phyloP scores from a whole-genome alignment of 1,140 invertebrate genomes.

The Drosophila bocki region DNA sequence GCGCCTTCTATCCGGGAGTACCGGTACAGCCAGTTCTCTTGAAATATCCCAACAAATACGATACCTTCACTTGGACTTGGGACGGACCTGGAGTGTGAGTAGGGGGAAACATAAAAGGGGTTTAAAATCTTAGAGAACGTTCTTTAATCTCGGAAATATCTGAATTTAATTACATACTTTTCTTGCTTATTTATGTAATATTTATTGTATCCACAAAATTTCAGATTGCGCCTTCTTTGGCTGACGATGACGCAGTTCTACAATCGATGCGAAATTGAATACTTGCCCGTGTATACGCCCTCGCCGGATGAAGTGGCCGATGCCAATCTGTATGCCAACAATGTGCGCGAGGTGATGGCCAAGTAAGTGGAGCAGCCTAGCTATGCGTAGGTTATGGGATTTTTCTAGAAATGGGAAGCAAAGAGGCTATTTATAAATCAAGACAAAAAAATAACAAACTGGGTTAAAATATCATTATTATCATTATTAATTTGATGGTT shows the following conservation, averaged over 20 bases:
- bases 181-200: background rate
- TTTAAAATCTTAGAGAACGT: too few relatives aligned
- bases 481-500: background rate
- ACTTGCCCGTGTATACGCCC: constrained; percentile 96
- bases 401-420: constrained; percentile 1
- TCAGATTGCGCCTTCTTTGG: constrained; percentile 89
- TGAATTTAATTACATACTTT: background rate
- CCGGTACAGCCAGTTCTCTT: constrained; percentile 97
- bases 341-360: constrained; percentile 96
- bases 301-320: constrained; percentile 94
- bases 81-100: constrained; percentile 97
- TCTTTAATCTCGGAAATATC: background rate
- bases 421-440: background rate
- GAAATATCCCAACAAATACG: constrained; percentile 95
- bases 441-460: background rate
- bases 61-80: constrained; percentile 99
- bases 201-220: constrained; percentile 1
- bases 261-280: constrained; percentile 96
- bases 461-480: background rate
- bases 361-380: constrained; percentile 89
- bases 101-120: background rate
- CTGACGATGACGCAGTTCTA: constrained; percentile 95
- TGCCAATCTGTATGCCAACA: constrained; percentile 95
- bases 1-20: constrained; percentile 96
- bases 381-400: background rate